Evolutionary conservation across 2,113 vertebrate genomes (phyloP).

Genomic region (Menura novaehollandiae): DNA sequence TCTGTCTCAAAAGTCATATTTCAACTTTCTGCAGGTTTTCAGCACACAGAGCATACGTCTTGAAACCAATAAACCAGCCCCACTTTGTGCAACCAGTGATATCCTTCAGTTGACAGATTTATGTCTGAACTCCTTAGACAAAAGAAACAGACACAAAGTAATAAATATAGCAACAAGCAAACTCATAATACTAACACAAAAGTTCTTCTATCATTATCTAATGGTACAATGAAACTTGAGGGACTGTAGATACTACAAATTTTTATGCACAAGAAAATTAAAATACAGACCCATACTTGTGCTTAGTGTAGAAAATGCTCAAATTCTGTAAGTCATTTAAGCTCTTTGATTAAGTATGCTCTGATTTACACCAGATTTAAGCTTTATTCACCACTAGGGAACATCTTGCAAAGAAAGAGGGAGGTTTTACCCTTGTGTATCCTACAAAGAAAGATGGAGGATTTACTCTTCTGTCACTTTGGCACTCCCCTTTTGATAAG

Average conservation of each 20-base stretch:
- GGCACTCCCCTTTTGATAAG: neutral
- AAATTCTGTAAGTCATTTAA: neutral
- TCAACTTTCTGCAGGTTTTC: neutral
- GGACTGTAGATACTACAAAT: neutral
- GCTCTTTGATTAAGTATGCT: neutral
- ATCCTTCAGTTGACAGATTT: neutral
- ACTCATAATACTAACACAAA: neutral
- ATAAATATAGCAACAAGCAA: neutral
- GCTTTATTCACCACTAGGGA: neutral
- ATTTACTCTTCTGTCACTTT: neutral
- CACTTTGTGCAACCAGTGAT: neutral
- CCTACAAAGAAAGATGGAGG: neutral
- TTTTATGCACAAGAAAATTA: neutral
- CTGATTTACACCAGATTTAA: constrained; percentile 15
- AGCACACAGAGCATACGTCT: neutral
- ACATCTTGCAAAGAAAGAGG: neutral
- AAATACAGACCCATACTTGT: neutral
- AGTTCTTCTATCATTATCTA: neutral
- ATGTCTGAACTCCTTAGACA: neutral
- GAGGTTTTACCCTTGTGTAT: neutral
- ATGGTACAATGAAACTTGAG: neutral
- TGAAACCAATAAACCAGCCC: neutral
- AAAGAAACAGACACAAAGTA: neutral
- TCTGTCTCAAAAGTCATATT: neutral
- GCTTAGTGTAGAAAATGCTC: neutral